A percentile compares a stretch with the other conserved stretches of the same genome.
phyloP scores from a whole-genome alignment of 2,797 vertebrate genomes.

The Clarias laeviceps region DNA sequence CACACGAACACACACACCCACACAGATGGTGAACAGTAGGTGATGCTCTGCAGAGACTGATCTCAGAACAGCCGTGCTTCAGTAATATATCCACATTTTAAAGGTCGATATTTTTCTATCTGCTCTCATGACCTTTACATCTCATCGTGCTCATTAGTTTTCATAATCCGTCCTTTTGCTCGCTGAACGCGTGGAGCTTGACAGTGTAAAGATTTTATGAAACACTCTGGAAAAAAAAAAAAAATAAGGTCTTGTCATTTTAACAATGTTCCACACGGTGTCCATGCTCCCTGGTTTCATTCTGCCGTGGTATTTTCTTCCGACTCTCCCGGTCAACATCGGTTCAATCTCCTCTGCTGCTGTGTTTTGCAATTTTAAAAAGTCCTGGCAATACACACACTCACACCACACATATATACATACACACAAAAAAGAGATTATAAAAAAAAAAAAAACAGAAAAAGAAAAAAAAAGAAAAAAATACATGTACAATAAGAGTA shows the following conservation, averaged over 20 bases:
- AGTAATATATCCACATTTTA: constrained; percentile 71
- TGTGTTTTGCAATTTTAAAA: constrained; percentile 46
- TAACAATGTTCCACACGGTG: constrained; percentile 31
- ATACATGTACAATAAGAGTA: constrained; percentile 52
- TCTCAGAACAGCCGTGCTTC: constrained; percentile 53
- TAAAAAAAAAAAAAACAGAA: background rate
- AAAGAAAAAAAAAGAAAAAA: constrained; percentile 19
- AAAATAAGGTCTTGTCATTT: constrained; percentile 34
- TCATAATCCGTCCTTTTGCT: constrained; percentile 37
- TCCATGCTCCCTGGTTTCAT: constrained; percentile 20
- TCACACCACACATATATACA: background rate
- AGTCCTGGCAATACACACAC: constrained; percentile 42
- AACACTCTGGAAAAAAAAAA: constrained; percentile 1
- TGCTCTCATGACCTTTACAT: constrained; percentile 62
- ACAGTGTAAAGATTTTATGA: constrained; percentile 39
- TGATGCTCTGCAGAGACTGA: constrained; percentile 47
- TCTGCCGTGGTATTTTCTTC: constrained; percentile 26
- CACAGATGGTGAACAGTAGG: constrained; percentile 28
- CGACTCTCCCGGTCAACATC: background rate
- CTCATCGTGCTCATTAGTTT: constrained; percentile 43
- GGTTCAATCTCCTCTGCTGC: constrained; percentile 21
- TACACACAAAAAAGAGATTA: background rate
- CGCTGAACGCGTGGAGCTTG: constrained; percentile 24
- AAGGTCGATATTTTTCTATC: constrained; percentile 83
- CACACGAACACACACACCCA: constrained; percentile 33